A percentile compares a stretch with the other conserved stretches of the same genome.
These are phyloP conservation scores for Alentia gelatinosa DNA, from an alignment of 2,888 invertebrate genomes.

Conservation along the genomic window DNA sequence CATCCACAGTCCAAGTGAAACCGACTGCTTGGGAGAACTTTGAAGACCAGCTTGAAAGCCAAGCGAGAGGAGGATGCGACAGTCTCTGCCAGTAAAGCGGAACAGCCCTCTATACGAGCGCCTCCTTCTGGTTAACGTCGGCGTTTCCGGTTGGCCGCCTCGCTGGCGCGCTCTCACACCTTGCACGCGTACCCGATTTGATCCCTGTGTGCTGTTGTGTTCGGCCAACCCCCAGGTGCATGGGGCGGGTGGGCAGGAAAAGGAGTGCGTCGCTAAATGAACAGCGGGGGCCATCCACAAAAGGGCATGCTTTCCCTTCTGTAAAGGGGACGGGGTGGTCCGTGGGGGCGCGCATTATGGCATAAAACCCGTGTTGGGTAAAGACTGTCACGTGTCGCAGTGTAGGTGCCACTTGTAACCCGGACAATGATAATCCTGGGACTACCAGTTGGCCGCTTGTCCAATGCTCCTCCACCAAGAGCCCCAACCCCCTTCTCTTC, in stretches of 20 bases:
- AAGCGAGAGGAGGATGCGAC: neutral
- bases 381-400: neutral
- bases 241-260: neutral
- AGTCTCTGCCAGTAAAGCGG: neutral
- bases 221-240: constrained; percentile 3
- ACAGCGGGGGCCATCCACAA: neutral
- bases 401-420: constrained; percentile 15
- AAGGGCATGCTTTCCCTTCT: no score
- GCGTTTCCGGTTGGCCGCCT: constrained; percentile 20
- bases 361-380: neutral
- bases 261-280: neutral
- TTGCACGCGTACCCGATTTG: neutral
- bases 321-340: neutral
- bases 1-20: neutral
- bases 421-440: neutral
- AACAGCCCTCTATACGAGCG: neutral
- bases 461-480: neutral
- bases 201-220: neutral
- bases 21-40: neutral
- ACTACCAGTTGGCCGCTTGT: neutral
- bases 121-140: neutral
- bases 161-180: constrained; percentile 6
- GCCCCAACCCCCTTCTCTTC: neutral
- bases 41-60: neutral
- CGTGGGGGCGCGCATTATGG: neutral